Percentiles rank a stretch among this genome's conserved stretches.
These are phyloP conservation scores for Hedya salicella DNA, from an alignment of 2,888 invertebrate species.

Conservation along the genomic window DNA sequence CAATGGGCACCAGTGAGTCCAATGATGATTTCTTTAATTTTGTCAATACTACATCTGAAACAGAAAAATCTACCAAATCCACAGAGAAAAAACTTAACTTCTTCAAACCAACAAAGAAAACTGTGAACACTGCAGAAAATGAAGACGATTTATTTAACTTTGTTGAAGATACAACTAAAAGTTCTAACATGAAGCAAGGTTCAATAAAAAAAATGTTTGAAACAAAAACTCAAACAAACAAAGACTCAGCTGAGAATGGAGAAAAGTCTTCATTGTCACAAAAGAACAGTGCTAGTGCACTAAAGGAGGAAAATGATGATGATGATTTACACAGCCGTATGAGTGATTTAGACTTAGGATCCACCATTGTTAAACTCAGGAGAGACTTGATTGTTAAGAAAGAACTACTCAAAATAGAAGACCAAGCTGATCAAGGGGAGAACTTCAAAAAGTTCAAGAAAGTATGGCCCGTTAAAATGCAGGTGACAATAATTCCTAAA, in stretches of 20 bases:
- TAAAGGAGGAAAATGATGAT: constrained; percentile 42
- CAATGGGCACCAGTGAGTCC: constrained; percentile 49
- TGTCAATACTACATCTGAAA: constrained; percentile 54
- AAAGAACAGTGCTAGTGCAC: background rate
- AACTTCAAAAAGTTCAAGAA: constrained; percentile 81
- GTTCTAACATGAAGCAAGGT: constrained; percentile 41
- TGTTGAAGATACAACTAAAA: constrained; percentile 58
- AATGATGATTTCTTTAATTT: constrained; percentile 72
- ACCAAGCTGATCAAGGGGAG: constrained; percentile 52
- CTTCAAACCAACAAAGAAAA: constrained; percentile 55
- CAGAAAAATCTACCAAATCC: constrained; percentile 64
- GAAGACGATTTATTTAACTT: constrained; percentile 76
- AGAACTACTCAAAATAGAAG: constrained; percentile 60
- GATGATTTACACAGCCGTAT: constrained; percentile 69
- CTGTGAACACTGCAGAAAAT: constrained; percentile 56
- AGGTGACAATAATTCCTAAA: constrained; percentile 61
- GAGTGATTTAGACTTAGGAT: constrained; percentile 68
- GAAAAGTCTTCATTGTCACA: background rate
- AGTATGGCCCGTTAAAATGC: constrained; percentile 76
- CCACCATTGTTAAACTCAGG: constrained; percentile 66
- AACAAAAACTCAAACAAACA: constrained; percentile 10
- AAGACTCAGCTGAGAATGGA: constrained; percentile 5
- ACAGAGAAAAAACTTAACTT: constrained; percentile 50
- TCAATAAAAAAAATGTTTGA: constrained; percentile 38
- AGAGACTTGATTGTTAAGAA: constrained; percentile 72